Base-by-base conservation (phyloP, 2,113 vertebrate genomes). In the Azemiops feae region DNA sequence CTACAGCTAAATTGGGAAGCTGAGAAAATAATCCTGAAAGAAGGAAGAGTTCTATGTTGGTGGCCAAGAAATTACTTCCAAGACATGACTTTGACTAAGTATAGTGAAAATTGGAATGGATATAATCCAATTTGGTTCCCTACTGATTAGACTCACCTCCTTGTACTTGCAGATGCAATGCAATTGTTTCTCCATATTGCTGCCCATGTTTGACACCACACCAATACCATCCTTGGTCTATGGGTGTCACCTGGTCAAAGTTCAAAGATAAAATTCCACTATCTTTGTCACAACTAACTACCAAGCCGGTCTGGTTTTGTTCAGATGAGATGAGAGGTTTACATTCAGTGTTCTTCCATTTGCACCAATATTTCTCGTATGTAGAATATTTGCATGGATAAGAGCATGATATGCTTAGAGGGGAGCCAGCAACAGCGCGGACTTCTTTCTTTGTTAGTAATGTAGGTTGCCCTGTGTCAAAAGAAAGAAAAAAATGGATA, bases 311-410 rank as follows among this genome's bases (percentile, higher is more conserved):
- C 3, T 91, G 45, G 0, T 58, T 30, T 54, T 92, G 93, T 0
- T 94, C 91, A 0, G 53, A 50, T 2, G 50, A 93, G 0, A 93
- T 89, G 86, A 97, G 1, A 4, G 1, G 0, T 1, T 0, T 1
- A 87, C 97, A 98, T 53, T 89, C 16, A 0, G 0, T 3, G 9
- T 12, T 4, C 86, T 0, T 96, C 98, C 98, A 98, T 87, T 86
- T 97, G 96, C 98, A 98, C 98, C 98, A 98, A 53, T 97, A 98
- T 92, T 98, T 98, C 86, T 98, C 53, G 0, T 95, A 93, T 25
- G 96, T 94, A 85, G 92, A 95, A 91, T 93, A 98, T 57, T 94
- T 94, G 95, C 98, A 98, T 0, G 97, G 54, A 0, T 97, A 98
- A 1, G 93, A 93, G 92, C 98, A 98, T 34, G 30, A 3, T 0